phyloP scores from a whole-genome alignment of 2,113 vertebrate genomes.

The Serilophus lunatus region DNA sequence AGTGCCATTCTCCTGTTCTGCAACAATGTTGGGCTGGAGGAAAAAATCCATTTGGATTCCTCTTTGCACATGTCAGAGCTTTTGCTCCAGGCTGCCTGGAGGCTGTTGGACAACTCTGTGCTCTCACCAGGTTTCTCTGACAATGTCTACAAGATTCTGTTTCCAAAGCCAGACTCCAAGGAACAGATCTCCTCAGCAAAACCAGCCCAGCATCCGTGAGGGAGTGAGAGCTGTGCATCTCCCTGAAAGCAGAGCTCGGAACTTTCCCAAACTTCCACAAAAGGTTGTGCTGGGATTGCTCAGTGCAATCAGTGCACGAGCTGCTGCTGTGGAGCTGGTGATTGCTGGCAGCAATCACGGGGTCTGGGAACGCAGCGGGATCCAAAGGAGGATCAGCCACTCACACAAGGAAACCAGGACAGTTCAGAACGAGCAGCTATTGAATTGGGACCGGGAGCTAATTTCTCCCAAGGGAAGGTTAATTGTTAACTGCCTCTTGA shows the following conservation, averaged over 20 bases:
- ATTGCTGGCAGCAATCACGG: background rate
- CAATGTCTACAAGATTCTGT: background rate
- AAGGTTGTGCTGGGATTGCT: background rate
- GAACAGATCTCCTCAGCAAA: background rate
- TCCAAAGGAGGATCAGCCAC: background rate
- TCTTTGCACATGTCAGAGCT: conserved; percentile 18
- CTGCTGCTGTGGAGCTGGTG: background rate
- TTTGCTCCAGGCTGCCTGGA: conserved; percentile 49
- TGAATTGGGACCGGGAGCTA: background rate
- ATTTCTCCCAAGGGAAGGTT: conserved; percentile 20
- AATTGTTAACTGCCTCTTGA: background rate
- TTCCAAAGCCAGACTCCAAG: background rate
- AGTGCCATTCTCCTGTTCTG: background rate
- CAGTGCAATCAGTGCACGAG: background rate
- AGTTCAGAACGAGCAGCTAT: background rate
- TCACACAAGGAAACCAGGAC: background rate
- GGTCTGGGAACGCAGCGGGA: background rate
- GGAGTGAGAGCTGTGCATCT: background rate
- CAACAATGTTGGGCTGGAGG: background rate
- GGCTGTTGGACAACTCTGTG: background rate
- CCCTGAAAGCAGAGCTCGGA: rapidly evolving
- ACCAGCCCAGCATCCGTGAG: background rate
- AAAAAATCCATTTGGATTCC: background rate
- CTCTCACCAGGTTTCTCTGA: conserved; percentile 20
- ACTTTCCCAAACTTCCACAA: background rate